Conservation (phyloP, 2,888 invertebrate genomes). For the Drosophila cognata region DNA sequence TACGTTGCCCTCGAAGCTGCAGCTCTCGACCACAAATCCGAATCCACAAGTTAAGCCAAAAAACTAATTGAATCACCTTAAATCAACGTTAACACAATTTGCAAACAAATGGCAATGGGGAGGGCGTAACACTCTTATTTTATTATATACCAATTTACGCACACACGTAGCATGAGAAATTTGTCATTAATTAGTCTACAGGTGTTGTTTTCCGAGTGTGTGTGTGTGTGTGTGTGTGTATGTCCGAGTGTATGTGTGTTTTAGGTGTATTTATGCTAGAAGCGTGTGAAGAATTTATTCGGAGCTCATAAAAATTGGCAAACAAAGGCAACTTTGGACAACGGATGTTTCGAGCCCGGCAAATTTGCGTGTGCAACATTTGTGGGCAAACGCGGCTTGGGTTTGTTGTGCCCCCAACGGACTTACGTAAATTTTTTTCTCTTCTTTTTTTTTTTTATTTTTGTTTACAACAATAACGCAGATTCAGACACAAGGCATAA, state of each 20-base stretch:
- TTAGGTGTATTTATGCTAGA: slow-evolving; percentile 37
- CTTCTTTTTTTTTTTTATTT: slow-evolving; percentile 4
- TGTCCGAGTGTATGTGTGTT: slow-evolving; percentile 7
- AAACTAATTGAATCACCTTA: slow-evolving; percentile 44
- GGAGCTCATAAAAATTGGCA: slow-evolving; percentile 76
- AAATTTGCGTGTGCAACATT: slow-evolving; percentile 70
- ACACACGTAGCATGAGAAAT: slow-evolving; percentile 49
- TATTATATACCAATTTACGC: slow-evolving; percentile 44
- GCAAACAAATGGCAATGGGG: slow-evolving; percentile 36
- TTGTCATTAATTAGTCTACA: slow-evolving; percentile 76
- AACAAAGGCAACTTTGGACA: slow-evolving; percentile 70
- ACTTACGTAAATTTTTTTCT: slow-evolving; percentile 1
- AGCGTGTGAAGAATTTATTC: slow-evolving; percentile 51
- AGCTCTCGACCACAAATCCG: neutral
- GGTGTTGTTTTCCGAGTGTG: slow-evolving; percentile 47
- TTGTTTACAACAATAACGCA: slow-evolving; percentile 62
- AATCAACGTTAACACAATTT: slow-evolving; percentile 45
- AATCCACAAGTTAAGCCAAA: slow-evolving; percentile 12
- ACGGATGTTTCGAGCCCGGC: slow-evolving; percentile 32
- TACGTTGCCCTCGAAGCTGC: slow-evolving; percentile 3
- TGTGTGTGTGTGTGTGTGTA: slow-evolving; percentile 4
- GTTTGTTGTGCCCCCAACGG: slow-evolving; percentile 6
- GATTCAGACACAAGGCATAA: slow-evolving; percentile 53
- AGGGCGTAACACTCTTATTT: slow-evolving; percentile 36
- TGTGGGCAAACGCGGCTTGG: slow-evolving; percentile 31